Conservation (phyloP, 2,888 invertebrate genomes). For the Aethes cnicana region DNA sequence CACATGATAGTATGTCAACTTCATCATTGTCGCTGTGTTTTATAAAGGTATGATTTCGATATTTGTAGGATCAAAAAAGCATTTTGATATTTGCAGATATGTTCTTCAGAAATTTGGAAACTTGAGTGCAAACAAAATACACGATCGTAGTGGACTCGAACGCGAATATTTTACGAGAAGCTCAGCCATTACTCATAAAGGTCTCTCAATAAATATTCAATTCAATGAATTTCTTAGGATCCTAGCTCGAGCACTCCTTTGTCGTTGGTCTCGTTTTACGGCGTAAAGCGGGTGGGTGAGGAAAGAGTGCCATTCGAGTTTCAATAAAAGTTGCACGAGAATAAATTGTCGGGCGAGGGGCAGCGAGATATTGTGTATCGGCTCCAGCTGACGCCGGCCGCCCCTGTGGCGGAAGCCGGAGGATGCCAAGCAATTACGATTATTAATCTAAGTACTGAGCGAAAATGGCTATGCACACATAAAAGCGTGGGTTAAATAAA, state of each 20-base stretch:
- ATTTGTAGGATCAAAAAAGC: slow-evolving; percentile 1
- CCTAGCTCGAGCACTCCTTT: slow-evolving; percentile 32
- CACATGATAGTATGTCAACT: slow-evolving; percentile 16
- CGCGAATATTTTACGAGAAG: slow-evolving; percentile 22
- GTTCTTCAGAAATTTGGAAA: background rate
- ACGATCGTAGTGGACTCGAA: slow-evolving; percentile 10
- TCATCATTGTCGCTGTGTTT: slow-evolving; percentile 20
- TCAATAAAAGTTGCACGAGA: slow-evolving; percentile 73
- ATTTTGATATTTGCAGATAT: background rate
- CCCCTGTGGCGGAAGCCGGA: slow-evolving; percentile 28
- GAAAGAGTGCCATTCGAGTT: slow-evolving; percentile 57
- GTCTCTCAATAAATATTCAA: slow-evolving; percentile 33
- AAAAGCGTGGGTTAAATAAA: no score
- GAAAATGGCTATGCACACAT: background rate
- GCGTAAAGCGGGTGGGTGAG: slow-evolving; percentile 35
- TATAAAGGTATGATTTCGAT: slow-evolving; percentile 12
- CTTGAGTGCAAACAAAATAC: slow-evolving; percentile 11
- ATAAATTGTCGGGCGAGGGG: slow-evolving; percentile 56
- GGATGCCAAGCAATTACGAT: slow-evolving; percentile 36
- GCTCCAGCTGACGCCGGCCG: slow-evolving; percentile 52
- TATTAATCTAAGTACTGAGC: slow-evolving; percentile 31
- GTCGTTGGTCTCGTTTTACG: slow-evolving; percentile 41
- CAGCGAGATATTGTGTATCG: slow-evolving; percentile 50
- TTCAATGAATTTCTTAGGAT: slow-evolving; percentile 32
- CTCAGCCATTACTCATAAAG: slow-evolving; percentile 29